Percentiles rank a stretch among this genome's conserved stretches.
Evolutionary conservation across 2,797 vertebrate genomes (phyloP).

Genomic region (Mus spretus): DNA sequence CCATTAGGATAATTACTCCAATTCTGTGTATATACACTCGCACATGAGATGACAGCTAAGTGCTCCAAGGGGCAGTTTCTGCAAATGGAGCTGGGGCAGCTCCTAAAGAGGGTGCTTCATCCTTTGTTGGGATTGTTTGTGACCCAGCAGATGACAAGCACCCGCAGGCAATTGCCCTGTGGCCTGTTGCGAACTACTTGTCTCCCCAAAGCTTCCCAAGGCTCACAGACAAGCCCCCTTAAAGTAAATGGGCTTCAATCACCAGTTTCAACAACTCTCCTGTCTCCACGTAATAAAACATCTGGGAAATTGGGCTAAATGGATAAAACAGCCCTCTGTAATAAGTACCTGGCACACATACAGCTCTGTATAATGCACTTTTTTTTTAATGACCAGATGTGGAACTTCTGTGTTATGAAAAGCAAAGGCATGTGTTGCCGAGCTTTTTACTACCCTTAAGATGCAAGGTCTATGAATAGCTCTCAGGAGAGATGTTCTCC

Average conservation of each 20-base stretch:
- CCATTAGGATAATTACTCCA: conserved; percentile 83
- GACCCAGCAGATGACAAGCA: conserved; percentile 57
- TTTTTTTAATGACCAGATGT: conserved; percentile 89
- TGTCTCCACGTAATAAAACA: conserved; percentile 90
- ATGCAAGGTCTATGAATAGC: conserved; percentile 89
- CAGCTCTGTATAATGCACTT: conserved; percentile 86
- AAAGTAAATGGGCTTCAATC: conserved; percentile 87
- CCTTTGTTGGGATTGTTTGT: conserved; percentile 72
- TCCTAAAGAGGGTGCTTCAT: conserved; percentile 79
- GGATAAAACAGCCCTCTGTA: conserved; percentile 89
- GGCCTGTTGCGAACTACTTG: conserved; percentile 81
- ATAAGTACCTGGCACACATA: conserved; percentile 88
- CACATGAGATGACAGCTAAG: conserved; percentile 78
- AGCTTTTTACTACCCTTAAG: conserved; percentile 90
- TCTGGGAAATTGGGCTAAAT: conserved; percentile 90
- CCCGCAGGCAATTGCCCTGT: conserved; percentile 66
- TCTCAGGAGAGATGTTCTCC: conserved; percentile 87
- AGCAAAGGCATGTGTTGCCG: conserved; percentile 89
- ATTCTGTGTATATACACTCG: conserved; percentile 76
- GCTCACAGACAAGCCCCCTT: conserved; percentile 81
- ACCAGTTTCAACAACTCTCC: conserved; percentile 87
- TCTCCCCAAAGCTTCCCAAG: conserved; percentile 80
- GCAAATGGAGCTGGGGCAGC: conserved; percentile 80
- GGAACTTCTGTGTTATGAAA: conserved; percentile 88
- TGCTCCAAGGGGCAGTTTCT: conserved; percentile 80